Base-by-base conservation (phyloP, 2,888 invertebrate species). In the Antheraea assamensis region DNA sequence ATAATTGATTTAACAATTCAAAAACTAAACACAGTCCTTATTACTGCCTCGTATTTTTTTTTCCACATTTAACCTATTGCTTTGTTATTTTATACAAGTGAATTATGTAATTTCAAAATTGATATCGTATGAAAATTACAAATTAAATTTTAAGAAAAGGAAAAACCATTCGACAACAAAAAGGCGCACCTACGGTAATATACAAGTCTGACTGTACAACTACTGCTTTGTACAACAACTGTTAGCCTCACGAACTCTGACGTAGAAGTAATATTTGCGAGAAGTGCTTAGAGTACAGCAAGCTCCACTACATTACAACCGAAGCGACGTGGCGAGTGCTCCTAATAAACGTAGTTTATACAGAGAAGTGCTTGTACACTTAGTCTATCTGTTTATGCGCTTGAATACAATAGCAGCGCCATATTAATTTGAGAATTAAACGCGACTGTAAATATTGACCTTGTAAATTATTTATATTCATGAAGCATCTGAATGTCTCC, bases 321-420 rank as follows among this genome's bases (percentile, higher is more conserved):
- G 75, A 76, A 74, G 73, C 71, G 75, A 76, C 75, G 73, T 70
- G 71, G 74, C 78, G 66, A 73, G 66, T 71, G 75, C 76, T 75
- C 75, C 73, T 82, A 77, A 79, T 79, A 82, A 80, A 78, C 76
- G 79, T 74, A 72, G 74, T 76, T 80, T 79, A 79, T 78, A 78
- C 78, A 76, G 75, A 75, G 72, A 74, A 71, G 74, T 75, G 78
- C 78, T 78, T 74, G 79, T 76, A 76, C 79, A 13, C 78, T 82
- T 80, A 77, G 82, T 78, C 75, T 76, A 76, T 74, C 72, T 71
- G 49, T 70, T 74, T 75, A 24, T 58, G 24, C 24, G 13, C n/a
- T 13, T 58, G 13, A 58, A 58, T 24, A 24, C 24, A 21, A 21
- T 24, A n/a, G 21, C 10, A 24, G 55, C n/a, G 8, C 24, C 24